Base-by-base conservation (phyloP, 2,113 vertebrate genomes). In the Bufo gargarizans region DNA sequence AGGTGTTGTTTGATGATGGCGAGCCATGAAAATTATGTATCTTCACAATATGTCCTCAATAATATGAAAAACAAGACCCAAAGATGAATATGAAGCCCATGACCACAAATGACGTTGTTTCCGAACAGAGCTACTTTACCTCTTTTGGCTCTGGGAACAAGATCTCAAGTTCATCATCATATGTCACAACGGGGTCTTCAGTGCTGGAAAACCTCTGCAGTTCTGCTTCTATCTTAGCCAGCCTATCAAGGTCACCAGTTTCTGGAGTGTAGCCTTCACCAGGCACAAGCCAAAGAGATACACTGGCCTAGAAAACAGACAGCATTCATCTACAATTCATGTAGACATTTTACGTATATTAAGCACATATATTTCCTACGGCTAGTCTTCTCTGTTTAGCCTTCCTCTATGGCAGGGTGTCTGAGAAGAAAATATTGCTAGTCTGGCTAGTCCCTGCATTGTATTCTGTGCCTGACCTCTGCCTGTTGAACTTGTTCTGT, bases 201-300 rank as follows among this genome's bases (percentile, higher is more conserved):
- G 67, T 78, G 69, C 93, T 94, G 2, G 95, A 90, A 0, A 96
- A 90, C 4, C 90, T 91, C 82, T 94, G 91, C 22, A 99, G 96
- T 89, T 95, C 97, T 89, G 90, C 89, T 72, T 97, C 94, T 20
- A 99, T 97, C 89, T 96, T 92, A 45, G 89, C 92, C 82, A 99
- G 94, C 61, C 94, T 95, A 88, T 95, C 89, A 79, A 95, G 93
- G 89, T 97, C 95, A 4, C 76, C 91, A 0, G 85, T 91, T 71
- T 96, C 94, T 0, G 96, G 94, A 80, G 93, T 94, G 77, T 96
- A 99, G 1, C 96, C 97, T 85, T 96, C 95, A 87, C 94, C 96
- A 45, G 92, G 94, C 82, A 92, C 85, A 10, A 95, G 88, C 90
- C 94, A 95, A 69, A 19, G 61, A 88, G 84, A 90, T 4, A 17